phyloP scores from a whole-genome alignment of 2,888 invertebrate genomes.

The Ophioninae sp. region DNA sequence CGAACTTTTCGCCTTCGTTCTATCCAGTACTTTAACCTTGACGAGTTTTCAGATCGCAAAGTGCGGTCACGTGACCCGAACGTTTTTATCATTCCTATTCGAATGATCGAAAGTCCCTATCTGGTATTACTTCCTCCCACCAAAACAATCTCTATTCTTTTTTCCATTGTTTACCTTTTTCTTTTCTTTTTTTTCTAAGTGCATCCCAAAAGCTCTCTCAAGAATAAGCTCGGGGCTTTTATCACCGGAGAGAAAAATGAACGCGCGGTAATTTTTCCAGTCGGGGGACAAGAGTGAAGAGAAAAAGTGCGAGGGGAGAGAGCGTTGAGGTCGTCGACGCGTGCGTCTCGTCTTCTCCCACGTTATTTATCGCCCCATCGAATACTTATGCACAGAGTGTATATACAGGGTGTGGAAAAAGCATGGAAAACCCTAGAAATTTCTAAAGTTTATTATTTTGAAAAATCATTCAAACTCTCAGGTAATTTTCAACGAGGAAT shows the following conservation, averaged over 20 bases:
- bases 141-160: slow-evolving; percentile 21
- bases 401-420: not conserved
- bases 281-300: slow-evolving; percentile 17
- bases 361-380: slow-evolving; percentile 56
- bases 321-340: slow-evolving; percentile 56
- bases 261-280: slow-evolving; percentile 30
- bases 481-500: too few species aligned
- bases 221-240: slow-evolving; percentile 49
- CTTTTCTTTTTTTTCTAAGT: not conserved
- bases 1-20: too few species aligned
- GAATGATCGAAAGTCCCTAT: not conserved
- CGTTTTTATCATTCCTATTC: not conserved
- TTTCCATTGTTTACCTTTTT: slow-evolving; percentile 21
- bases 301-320: slow-evolving; percentile 25
- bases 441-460: too few species aligned
- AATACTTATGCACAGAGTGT: slow-evolving; percentile 29
- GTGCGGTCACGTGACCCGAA: not conserved
- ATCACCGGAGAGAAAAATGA: slow-evolving; percentile 29
- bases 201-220: slow-evolving; percentile 12
- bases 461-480: too few species aligned
- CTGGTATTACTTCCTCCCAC: not conserved
- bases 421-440: too few species aligned
- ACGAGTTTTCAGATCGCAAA: too few species aligned
- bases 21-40: too few species aligned
- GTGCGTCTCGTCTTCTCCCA: slow-evolving; percentile 34